Evolutionary conservation across 2,888 invertebrate genomes (phyloP).

Genomic region (Drosophila prostipennis): DNA sequence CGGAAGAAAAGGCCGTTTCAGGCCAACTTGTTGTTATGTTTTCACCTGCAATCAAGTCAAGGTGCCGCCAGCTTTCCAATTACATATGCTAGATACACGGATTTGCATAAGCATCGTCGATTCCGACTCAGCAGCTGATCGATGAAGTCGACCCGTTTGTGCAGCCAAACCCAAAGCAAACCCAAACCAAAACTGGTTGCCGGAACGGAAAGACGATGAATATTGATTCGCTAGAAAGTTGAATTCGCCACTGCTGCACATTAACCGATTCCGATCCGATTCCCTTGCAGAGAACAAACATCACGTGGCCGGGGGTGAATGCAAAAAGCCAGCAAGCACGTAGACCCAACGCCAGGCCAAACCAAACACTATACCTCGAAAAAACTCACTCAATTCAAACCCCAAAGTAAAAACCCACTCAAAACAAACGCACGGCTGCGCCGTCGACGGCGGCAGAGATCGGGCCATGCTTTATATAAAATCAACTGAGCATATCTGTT

Average conservation of each 20-base stretch:
- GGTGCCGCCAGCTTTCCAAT: slow-evolving; percentile 70
- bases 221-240: slow-evolving; percentile 63
- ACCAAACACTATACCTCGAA: neutral
- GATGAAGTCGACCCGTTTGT: slow-evolving; percentile 64
- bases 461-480: slow-evolving; percentile 78
- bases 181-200: slow-evolving; percentile 64
- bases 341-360: slow-evolving; percentile 23
- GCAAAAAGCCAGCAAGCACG: slow-evolving; percentile 30
- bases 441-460: slow-evolving; percentile 47
- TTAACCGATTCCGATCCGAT: slow-evolving; percentile 1
- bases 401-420: slow-evolving; percentile 60
- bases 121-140: slow-evolving; percentile 51
- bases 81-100: slow-evolving; percentile 57
- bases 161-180: slow-evolving; percentile 19
- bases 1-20: slow-evolving; percentile 66
- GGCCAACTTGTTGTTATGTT: slow-evolving; percentile 54
- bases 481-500: slow-evolving; percentile 80
- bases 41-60: slow-evolving; percentile 69
- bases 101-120: slow-evolving; percentile 63
- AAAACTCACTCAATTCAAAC: slow-evolving; percentile 37
- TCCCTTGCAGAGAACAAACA: slow-evolving; percentile 63
- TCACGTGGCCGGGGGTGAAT: slow-evolving; percentile 58
- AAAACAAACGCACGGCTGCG: slow-evolving; percentile 52
- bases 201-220: slow-evolving; percentile 47
- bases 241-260: slow-evolving; percentile 31